Evolutionary conservation across 2,113 vertebrate species (phyloP), one percentile per base, ranked within the genome.

Genomic region (Otis tarda): DNA sequence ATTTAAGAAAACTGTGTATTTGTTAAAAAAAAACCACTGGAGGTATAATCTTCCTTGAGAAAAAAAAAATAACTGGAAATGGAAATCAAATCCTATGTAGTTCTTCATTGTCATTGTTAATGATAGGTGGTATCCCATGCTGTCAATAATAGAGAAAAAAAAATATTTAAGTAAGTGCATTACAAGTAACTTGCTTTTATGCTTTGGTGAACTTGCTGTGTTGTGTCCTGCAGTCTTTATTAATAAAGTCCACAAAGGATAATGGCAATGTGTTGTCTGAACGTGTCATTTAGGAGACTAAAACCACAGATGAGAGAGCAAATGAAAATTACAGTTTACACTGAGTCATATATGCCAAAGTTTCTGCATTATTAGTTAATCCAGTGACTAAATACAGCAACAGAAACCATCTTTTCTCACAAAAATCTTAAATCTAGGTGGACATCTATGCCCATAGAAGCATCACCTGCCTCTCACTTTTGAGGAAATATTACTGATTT

Each of bases 261-360:
- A 96, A 95, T 70, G 75, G 83, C 84, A 96, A 91, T 95, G 53
- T 89, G 60, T 95, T 94, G 37, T 82, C 93, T 89, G 28, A 97
- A 90, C 64, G 96, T 97, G 92, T 93, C 89, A 89, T 92, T 98
- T 96, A 83, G 61, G 30, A 88, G 65, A 96, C 88, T 96, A 95
- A 97, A 97, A 92, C 45, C 79, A 77, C 76, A 94, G 76, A 63
- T 71, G 70, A 89, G 59, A 96, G 71, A 96, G n/a, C 56, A 97
- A 96, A 98, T 96, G 95, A 95, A 95, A 96, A 95, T 90, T 85
- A 80, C 35, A 80, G 27, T 96, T 96, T 96, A 65, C 31, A 49
- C 33, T 89, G 83, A 68, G n/a, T 84, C 24, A 8, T 94, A 89
- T 76, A 88, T 94, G 41, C 68, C 74, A 85, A 77, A 85, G 43